phyloP scores from a whole-genome alignment of 2,888 invertebrate genomes.

The Nymphalis urticae region DNA sequence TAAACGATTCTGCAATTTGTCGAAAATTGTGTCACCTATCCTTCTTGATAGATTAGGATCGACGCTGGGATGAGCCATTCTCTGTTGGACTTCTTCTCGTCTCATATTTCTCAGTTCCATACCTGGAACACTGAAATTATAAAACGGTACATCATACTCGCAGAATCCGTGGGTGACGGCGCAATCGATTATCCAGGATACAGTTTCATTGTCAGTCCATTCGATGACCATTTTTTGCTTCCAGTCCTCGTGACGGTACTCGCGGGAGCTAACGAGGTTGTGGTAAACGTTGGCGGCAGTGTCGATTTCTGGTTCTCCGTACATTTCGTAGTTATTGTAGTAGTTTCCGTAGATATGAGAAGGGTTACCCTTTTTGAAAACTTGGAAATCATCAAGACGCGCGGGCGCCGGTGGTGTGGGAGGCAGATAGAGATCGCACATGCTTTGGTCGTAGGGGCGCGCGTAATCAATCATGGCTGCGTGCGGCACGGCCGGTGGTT shows the following conservation, averaged over 20 bases:
- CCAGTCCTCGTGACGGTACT: constrained; percentile 75
- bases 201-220: constrained; percentile 82
- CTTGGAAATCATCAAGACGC: constrained; percentile 75
- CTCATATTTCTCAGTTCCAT: constrained; percentile 62
- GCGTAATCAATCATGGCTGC: constrained; percentile 73
- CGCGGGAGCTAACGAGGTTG: constrained; percentile 65
- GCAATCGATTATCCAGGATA: constrained; percentile 78
- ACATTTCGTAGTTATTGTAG: constrained; percentile 64
- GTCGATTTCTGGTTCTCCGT: constrained; percentile 67
- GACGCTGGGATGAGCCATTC: constrained; percentile 60
- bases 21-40: constrained; percentile 64
- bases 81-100: constrained; percentile 63
- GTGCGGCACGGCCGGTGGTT: constrained; percentile 61
- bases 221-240: constrained; percentile 74
- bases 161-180: constrained; percentile 62
- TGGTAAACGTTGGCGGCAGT: constrained; percentile 67
- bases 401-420: constrained; percentile 66
- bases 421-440: constrained; percentile 69
- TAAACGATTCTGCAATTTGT: constrained; percentile 63
- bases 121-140: constrained; percentile 70
- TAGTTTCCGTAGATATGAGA: constrained; percentile 70
- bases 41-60: constrained; percentile 57
- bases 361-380: constrained; percentile 70
- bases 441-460: constrained; percentile 73
- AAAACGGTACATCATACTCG: constrained; percentile 69